These are phyloP conservation scores for Bombus haemorrhoidalis DNA, from an alignment of 1,140 invertebrate species.

Conservation along the genomic window DNA sequence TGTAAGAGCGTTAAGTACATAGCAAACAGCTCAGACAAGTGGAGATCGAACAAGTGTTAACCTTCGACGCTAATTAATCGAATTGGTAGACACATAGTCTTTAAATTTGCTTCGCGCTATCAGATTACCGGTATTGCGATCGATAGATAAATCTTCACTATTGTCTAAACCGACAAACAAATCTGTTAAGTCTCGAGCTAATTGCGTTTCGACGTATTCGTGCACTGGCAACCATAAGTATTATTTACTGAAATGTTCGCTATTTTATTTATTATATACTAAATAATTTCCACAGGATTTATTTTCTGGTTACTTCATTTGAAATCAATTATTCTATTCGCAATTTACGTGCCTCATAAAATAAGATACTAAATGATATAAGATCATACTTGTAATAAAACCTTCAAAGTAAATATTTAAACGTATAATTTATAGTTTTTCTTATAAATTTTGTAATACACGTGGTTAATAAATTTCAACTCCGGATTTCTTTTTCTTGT, in stretches of 20 bases:
- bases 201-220: neutral
- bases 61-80: slow-evolving; percentile 21
- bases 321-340: too few relatives aligned
- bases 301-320: too few relatives aligned
- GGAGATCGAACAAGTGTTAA: neutral
- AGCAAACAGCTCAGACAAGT: neutral
- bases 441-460: too few relatives aligned
- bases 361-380: too few relatives aligned
- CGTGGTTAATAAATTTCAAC: too few relatives aligned
- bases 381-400: too few relatives aligned
- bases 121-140: neutral
- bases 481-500: neutral
- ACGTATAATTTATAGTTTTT: too few relatives aligned
- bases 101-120: neutral
- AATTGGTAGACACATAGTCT: neutral
- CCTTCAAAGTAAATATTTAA: too few relatives aligned
- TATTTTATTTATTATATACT: neutral
- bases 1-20: neutral
- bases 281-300: neutral
- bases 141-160: neutral
- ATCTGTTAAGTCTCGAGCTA: neutral
- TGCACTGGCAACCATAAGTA: neutral
- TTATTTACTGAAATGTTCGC: neutral
- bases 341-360: too few relatives aligned
- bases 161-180: neutral